Evolutionary conservation across 2,113 vertebrate species (phyloP), one percentile per base, ranked within the genome.

Genomic region (Heloderma charlesbogerti): DNA sequence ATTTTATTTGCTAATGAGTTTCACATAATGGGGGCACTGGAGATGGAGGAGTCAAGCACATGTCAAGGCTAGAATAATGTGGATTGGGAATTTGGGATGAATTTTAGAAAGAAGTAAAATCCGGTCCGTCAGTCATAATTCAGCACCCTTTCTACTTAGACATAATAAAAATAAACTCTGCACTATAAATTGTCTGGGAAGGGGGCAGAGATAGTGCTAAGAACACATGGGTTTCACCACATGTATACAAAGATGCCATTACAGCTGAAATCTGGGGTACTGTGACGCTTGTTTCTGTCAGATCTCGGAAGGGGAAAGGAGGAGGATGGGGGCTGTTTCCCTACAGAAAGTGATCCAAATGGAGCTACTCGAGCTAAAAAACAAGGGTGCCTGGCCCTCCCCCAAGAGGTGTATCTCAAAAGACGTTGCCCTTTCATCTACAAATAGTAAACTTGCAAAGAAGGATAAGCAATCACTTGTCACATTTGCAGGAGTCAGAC

Each of bases 1-100:
- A 29, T 92, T 94, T 86, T 27, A 83, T 37, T 90, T 92, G 77
- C 75, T 63, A 82, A 84, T 93, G 34, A 74, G 43, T 66, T 54
- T 57, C 83, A 66, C 85, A 43, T 31, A 84, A 81, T 29, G 63
- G 18, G 37, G 83, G 66, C 43, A 78, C 48, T 31, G 71, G 27
- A 82, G n/a, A 80, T 77, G 86, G 74, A 37, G 80, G 3, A 74
- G 43, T 83, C 84, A 78, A 60, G 37, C 85, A 29, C 45, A 72
- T 40, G 22, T 25, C n/a, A 86, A 67, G 83, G 66, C 79, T 80
- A 72, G 86, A 13, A 79, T 0, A 57, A 31, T 27, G 10, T 0
- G 10, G 6, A 69, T 84, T 57, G 45, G 22, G 6, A 25, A 77
- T 40, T 9, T 18, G 67, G 3, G 16, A 7, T 34, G 12, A 71